phyloP scores from a whole-genome alignment of 1,140 invertebrate species.

The Cecropterus lyciades region DNA sequence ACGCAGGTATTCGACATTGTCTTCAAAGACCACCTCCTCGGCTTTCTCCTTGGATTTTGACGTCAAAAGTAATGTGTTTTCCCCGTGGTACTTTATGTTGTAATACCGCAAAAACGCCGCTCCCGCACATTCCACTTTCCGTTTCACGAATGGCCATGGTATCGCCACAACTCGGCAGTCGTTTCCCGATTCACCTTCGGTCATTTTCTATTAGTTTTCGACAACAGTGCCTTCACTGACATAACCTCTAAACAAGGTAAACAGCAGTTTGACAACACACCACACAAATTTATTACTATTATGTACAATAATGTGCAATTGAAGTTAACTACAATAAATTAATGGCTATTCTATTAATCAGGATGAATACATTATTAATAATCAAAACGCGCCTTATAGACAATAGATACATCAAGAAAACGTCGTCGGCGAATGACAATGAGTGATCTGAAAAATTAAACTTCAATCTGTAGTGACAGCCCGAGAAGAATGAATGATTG shows the following conservation, averaged over 20 bases:
- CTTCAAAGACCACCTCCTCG: constrained; percentile 88
- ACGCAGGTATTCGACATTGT: constrained; percentile 93
- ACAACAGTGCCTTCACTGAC: constrained; percentile 64
- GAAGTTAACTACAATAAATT: constrained; percentile 37
- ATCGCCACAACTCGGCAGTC: constrained; percentile 60
- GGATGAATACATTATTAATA: constrained; percentile 46
- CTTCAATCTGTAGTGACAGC: constrained; percentile 7
- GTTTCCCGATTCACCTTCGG: constrained; percentile 54
- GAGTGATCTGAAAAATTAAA: constrained; percentile 5
- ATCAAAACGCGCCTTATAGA: constrained; percentile 49
- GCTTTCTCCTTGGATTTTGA: constrained; percentile 84
- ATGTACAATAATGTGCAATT: constrained; percentile 30
- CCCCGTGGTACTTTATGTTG: constrained; percentile 77
- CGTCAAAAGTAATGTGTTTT: constrained; percentile 66
- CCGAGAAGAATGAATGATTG: constrained; percentile 24
- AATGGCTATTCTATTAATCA: constrained; percentile 30
- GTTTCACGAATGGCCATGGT: constrained; percentile 61
- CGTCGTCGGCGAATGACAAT: not conserved
- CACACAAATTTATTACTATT: constrained; percentile 4
- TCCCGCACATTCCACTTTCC: constrained; percentile 76
- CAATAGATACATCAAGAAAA: constrained; percentile 39
- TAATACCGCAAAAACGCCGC: constrained; percentile 73
- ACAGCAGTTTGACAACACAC: constrained; percentile 34
- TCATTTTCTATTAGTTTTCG: constrained; percentile 65
- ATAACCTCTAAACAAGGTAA: constrained; percentile 72